Evolutionary conservation across 1,140 invertebrate genomes (phyloP).

Genomic region (Sipha flava): DNA sequence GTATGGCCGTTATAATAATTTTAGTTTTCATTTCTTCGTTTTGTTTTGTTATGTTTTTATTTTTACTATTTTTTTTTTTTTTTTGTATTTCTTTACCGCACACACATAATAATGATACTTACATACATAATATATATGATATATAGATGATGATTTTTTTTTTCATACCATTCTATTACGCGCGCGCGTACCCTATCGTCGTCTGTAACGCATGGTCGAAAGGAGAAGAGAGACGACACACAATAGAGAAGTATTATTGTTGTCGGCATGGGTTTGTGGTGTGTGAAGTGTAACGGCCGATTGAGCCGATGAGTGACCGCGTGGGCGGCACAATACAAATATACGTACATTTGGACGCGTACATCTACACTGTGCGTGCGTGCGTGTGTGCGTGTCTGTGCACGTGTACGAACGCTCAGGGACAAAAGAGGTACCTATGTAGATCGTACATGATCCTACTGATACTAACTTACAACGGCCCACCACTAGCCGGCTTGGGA

Average conservation of each 20-base stretch:
- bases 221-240: neutral
- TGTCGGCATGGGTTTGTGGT: neutral
- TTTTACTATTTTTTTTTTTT: no score
- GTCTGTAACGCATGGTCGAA: no score
- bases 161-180: neutral
- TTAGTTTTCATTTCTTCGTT: no score
- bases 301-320: neutral
- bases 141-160: neutral
- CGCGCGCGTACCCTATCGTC: neutral
- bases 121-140: neutral
- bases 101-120: no score
- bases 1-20: no score
- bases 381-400: neutral
- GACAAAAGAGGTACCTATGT: slow-evolving; percentile 1
- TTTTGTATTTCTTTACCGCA: no score
- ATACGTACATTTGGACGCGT: neutral
- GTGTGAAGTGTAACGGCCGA: neutral
- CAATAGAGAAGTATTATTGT: neutral
- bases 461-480: no score
- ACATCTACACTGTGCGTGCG: neutral
- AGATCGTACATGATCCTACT: no score
- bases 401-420: neutral
- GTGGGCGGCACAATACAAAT: neutral
- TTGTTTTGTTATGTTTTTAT: no score
- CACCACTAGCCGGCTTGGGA: no score